Base-by-base conservation (phyloP, 1,140 invertebrate genomes). In the Anoplophora glabripennis region DNA sequence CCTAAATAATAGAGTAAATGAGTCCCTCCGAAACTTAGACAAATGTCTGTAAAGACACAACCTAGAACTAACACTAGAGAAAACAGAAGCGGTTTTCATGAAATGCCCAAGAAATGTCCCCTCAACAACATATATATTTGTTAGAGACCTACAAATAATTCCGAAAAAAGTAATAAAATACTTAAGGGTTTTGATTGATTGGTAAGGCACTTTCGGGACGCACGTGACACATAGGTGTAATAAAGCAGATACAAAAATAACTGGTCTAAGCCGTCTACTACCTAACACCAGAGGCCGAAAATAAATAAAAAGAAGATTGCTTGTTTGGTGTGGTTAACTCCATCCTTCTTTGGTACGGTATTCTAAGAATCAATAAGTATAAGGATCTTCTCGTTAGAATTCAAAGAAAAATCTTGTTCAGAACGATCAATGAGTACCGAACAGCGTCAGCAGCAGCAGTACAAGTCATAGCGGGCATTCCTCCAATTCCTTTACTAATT, bases 391-490 rank as follows among this genome's bases (percentile, higher is more conserved):
- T 52, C 7, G 18, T 52, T 2, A 9, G 5, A 5, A 38, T 15
- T 4, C 37, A 52, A 15, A 52, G 49, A 18, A 52, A 15, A 33
- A 10, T 14, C 18, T 9, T 52, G 9, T 15, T 45, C 5, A 44
- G 42, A 10, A 21, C n/a, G 3, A 15, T 10, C 7, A 35, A 11
- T 2, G 21, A 38, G 9, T 45, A 54, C 14, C 11, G 53, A 10
- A 54, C 53, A 18, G 38, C 34, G 10, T 54, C 42, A 10, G 40
- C 34, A 17, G 38, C 42, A 14, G 53, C 53, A 9, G 14, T 52
- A 14, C 14, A 36, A 15, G 49, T 52, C 7, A 35, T 44, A 11
- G 11, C 38, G 40, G 40, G 37, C n/a, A n/a, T n/a, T n/a, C n/a
- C n/a, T n/a, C n/a, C n/a, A n/a, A n/a, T n/a, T n/a, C n/a, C n/a